Percentiles rank a stretch among this genome's conserved stretches.
These are phyloP conservation scores for Myotis yumanensis DNA, from an alignment of 2,113 vertebrate species.

Conservation along the genomic window DNA sequence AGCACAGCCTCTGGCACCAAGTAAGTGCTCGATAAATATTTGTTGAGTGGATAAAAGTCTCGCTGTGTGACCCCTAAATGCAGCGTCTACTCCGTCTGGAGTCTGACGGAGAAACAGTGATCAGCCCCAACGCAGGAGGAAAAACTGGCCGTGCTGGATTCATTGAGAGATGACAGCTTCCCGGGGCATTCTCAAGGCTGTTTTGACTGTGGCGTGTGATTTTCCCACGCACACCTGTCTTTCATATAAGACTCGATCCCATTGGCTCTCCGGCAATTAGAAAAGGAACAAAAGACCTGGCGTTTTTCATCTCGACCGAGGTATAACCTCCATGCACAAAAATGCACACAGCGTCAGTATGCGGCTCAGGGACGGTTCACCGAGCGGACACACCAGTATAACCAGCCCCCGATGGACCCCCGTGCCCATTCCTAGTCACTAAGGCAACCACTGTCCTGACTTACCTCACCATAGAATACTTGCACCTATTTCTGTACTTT, in stretches of 20 bases:
- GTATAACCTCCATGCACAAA: neutral
- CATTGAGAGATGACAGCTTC: neutral
- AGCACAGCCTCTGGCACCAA: neutral
- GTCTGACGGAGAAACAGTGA: fast-evolving
- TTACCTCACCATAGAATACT: neutral
- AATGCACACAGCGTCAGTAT: fast-evolving
- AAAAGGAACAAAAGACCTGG: neutral
- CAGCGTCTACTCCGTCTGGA: neutral
- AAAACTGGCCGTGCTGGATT: neutral
- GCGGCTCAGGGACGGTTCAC: neutral
- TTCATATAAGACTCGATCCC: fast-evolving
- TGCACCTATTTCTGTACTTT: neutral
- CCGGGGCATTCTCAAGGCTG: neutral
- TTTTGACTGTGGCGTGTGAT: neutral
- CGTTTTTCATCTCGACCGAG: neutral
- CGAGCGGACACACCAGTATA: fast-evolving
- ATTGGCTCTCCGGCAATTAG: neutral
- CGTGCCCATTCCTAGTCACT: neutral
- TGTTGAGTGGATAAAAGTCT: neutral
- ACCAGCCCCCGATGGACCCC: neutral
- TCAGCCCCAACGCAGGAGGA: neutral
- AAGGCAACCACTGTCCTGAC: neutral
- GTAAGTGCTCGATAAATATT: neutral
- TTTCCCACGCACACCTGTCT: neutral
- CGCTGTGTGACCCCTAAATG: neutral